A percentile compares a stretch with the other conserved stretches of the same genome.
Conservation (phyloP, 2,797 vertebrate species). For the Dipus sagitta region DNA sequence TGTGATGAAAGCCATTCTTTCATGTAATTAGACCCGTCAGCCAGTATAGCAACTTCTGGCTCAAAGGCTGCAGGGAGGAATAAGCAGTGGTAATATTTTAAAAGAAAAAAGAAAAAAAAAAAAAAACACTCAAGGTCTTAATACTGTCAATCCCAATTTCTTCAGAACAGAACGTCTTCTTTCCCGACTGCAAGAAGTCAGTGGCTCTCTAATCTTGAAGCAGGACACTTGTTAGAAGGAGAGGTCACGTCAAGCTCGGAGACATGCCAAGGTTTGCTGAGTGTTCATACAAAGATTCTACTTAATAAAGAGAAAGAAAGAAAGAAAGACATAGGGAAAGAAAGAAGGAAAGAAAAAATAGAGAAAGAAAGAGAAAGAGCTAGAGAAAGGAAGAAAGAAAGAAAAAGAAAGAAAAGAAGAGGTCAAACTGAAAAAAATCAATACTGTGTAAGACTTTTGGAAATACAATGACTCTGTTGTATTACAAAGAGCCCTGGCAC, state of each 20-base stretch:
- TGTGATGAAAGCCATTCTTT: slow-evolving; percentile 78
- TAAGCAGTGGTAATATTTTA: neutral
- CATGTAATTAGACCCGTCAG: slow-evolving; percentile 69
- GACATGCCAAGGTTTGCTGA: too few species aligned
- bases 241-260: too few species aligned
- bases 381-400: too few species aligned
- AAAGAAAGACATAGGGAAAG: too few species aligned
- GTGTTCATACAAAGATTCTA: too few species aligned
- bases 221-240: neutral
- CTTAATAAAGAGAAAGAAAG: too few species aligned
- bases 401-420: too few species aligned
- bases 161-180: neutral
- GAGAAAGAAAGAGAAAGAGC: too few species aligned
- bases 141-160: slow-evolving; percentile 28
- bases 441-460: slow-evolving; percentile 6
- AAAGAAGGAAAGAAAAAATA: too few species aligned
- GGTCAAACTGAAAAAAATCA: neutral
- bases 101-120: slow-evolving; percentile 7
- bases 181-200: neutral
- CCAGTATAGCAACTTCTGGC: slow-evolving; percentile 45
- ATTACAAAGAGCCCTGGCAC: neutral
- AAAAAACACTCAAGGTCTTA: slow-evolving; percentile 24
- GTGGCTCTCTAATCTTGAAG: neutral
- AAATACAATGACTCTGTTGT: neutral
- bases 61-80: slow-evolving; percentile 65